Evolutionary conservation across 2,888 invertebrate species (phyloP).

Genomic region (Cecidostiba fungosa): DNA sequence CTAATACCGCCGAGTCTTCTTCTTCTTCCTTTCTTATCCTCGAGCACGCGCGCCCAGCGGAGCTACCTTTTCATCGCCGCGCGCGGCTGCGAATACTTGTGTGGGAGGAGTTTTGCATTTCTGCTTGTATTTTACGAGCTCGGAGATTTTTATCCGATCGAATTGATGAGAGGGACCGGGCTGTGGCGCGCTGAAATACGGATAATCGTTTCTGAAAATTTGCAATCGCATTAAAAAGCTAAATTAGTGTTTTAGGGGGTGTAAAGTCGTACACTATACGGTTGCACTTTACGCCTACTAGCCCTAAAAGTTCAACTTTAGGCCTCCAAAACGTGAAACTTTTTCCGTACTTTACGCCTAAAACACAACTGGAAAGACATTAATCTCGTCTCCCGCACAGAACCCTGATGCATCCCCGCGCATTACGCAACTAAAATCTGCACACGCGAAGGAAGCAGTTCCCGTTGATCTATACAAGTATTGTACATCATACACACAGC

Average conservation of each 20-base stretch:
- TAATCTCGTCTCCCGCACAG: constrained; percentile 38
- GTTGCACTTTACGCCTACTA: no score
- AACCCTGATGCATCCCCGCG: constrained; percentile 15
- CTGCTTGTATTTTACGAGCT: constrained; percentile 10
- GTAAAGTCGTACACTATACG: no score
- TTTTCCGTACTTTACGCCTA: no score
- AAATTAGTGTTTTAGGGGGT: no score
- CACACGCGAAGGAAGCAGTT: constrained; percentile 47
- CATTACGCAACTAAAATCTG: constrained; percentile 52
- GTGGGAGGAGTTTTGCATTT: constrained; percentile 16
- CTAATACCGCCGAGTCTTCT: constrained; percentile 63
- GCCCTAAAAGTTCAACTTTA: no score
- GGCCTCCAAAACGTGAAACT: no score
- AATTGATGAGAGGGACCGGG: neutral
- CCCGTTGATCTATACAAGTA: constrained; percentile 2
- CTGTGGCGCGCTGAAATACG: neutral
- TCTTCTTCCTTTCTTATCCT: neutral
- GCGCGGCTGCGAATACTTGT: neutral
- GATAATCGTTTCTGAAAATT: neutral
- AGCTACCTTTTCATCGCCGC: constrained; percentile 1
- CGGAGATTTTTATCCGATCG: constrained; percentile 21
- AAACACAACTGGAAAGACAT: constrained; percentile 8
- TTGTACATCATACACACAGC: neutral
- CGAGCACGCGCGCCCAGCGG: neutral
- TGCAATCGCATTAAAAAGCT: no score